phyloP scores from a whole-genome alignment of 2,888 invertebrate species.

The Hypena proboscidalis region DNA sequence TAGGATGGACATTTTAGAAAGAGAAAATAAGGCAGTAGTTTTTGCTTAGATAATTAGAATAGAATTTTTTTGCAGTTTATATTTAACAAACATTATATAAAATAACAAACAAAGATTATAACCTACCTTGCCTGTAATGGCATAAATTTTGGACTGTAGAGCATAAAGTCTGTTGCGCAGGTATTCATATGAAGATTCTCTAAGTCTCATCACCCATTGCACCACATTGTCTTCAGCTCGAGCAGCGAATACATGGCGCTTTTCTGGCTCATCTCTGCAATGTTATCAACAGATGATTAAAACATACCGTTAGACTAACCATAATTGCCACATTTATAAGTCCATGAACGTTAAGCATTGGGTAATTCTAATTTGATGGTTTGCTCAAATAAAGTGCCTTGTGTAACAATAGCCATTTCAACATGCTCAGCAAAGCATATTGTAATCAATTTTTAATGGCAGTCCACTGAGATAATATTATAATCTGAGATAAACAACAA shows the following conservation, averaged over 20 bases:
- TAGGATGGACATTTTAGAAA: too few relatives aligned
- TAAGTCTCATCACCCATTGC: slow-evolving; percentile 89
- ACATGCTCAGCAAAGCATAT: neutral
- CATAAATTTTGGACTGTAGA: slow-evolving; percentile 88
- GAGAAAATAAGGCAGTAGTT: too few relatives aligned
- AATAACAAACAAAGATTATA: neutral
- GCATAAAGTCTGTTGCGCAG: slow-evolving; percentile 87
- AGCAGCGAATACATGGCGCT: slow-evolving; percentile 89
- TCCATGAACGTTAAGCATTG: neutral
- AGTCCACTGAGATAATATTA: too few relatives aligned
- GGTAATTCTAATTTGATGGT: neutral
- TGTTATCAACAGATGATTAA: neutral
- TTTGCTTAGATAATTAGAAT: too few relatives aligned
- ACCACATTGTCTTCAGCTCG: slow-evolving; percentile 89
- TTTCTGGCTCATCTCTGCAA: slow-evolving; percentile 86
- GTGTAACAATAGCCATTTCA: neutral
- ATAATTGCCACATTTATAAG: neutral
- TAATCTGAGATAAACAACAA: too few relatives aligned
- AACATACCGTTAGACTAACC: neutral
- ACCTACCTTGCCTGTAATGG: slow-evolving; percentile 87
- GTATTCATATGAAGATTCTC: slow-evolving; percentile 90
- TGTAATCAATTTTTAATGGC: neutral
- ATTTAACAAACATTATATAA: neutral
- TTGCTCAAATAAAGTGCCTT: neutral
- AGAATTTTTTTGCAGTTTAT: too few relatives aligned